Conservation (phyloP, 1,140 invertebrate species). For the Zaprionus tsacasi region DNA sequence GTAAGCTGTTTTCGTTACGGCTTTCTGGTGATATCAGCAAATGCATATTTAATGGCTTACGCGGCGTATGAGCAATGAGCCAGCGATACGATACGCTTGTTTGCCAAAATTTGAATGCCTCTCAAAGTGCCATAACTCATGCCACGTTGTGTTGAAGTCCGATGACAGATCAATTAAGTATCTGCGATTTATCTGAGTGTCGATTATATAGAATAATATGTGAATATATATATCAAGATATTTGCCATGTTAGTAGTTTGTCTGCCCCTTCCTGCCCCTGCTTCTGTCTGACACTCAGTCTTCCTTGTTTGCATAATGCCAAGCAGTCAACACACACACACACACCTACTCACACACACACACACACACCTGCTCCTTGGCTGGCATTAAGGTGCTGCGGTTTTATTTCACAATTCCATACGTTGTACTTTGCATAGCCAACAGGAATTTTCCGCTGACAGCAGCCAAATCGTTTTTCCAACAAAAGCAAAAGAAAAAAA, state of each 20-base stretch:
- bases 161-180: constrained; percentile 5
- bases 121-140: constrained; percentile 39
- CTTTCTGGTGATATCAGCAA: constrained; percentile 75
- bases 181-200: not conserved
- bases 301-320: constrained; percentile 73
- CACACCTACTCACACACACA: constrained; percentile 13
- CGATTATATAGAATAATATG: not conserved
- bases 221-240: too few relatives aligned
- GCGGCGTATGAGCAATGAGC: constrained; percentile 64
- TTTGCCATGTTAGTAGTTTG: not conserved
- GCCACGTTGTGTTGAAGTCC: constrained; percentile 7
- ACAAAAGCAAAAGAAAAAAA: constrained; percentile 4
- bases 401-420: constrained; percentile 79
- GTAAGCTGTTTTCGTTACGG: constrained; percentile 79
- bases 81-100: constrained; percentile 35
- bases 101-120: constrained; percentile 48
- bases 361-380: not conserved
- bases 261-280: not conserved
- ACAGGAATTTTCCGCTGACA: constrained; percentile 71
- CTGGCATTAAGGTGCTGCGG: constrained; percentile 62
- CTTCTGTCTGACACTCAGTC: constrained; percentile 7
- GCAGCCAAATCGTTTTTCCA: constrained; percentile 56
- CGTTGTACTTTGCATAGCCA: constrained; percentile 46
- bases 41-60: constrained; percentile 80
- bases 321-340: constrained; percentile 55